These are phyloP conservation scores for Nothocercus julius DNA, from an alignment of 2,113 vertebrate species.

Conservation along the genomic window DNA sequence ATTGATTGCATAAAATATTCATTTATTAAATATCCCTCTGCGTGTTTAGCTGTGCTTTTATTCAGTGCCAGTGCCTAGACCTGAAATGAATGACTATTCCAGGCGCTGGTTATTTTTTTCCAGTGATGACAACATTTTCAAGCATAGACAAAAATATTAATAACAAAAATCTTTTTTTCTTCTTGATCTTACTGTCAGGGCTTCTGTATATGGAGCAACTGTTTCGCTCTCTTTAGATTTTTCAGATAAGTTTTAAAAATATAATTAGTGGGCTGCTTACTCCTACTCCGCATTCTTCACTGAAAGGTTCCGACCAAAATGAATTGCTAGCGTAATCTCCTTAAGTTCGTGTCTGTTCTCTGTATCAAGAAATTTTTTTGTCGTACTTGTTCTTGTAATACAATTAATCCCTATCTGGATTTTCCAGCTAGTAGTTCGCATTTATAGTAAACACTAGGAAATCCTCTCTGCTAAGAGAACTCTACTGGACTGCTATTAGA, in stretches of 20 bases:
- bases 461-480: background rate
- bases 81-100: background rate
- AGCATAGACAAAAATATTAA: background rate
- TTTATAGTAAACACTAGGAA: background rate
- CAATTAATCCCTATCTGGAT: background rate
- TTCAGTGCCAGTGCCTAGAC: background rate
- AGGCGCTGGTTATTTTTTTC: background rate
- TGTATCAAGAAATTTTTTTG: background rate
- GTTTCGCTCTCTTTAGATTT: background rate
- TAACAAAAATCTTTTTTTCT: background rate
- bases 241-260: background rate
- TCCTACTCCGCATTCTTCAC: background rate
- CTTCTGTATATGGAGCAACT: background rate
- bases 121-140: background rate
- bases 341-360: background rate
- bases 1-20: background rate
- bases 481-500: background rate
- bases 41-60: background rate
- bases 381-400: slow-evolving; percentile 33
- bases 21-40: background rate
- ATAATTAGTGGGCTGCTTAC: background rate
- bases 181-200: background rate
- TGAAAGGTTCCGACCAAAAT: background rate
- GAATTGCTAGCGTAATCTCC: background rate
- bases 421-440: slow-evolving; percentile 8